phyloP scores from a whole-genome alignment of 2,797 vertebrate species.

The Bovichtus diacanthus region DNA sequence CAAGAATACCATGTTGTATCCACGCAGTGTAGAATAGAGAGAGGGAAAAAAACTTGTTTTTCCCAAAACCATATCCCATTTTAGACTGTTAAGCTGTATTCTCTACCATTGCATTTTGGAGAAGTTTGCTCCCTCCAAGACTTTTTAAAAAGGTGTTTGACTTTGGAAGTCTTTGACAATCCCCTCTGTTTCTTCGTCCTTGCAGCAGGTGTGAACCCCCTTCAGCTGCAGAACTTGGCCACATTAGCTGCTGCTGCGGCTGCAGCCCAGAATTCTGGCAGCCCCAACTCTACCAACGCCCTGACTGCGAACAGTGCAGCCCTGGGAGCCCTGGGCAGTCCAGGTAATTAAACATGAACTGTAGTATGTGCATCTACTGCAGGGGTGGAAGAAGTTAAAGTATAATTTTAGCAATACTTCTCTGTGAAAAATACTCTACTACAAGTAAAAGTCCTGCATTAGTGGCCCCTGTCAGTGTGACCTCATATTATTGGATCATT shows the following conservation, averaged over 20 bases:
- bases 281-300: slow-evolving; percentile 90
- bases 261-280: slow-evolving; percentile 93
- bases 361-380: neutral
- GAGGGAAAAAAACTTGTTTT: neutral
- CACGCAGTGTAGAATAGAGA: neutral
- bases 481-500: no score
- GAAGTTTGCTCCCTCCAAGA: neutral
- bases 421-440: no score
- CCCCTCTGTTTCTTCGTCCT: slow-evolving; percentile 30
- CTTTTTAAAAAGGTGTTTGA: neutral
- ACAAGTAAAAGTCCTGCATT: no score
- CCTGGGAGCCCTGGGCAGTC: slow-evolving; percentile 89
- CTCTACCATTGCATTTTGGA: neutral
- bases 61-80: neutral
- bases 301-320: slow-evolving; percentile 83
- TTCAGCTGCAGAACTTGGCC: slow-evolving; percentile 97
- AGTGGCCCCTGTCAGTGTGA: no score
- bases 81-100: neutral
- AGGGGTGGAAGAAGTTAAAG: no score
- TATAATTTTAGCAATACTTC: no score
- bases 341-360: slow-evolving; percentile 82
- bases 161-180: slow-evolving; percentile 27
- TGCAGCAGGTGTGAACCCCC: slow-evolving; percentile 91
- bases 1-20: neutral
- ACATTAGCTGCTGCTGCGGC: slow-evolving; percentile 95